Percentiles rank a stretch among this genome's conserved stretches.
phyloP scores from a whole-genome alignment of 2,888 invertebrate species.

The Gandaritis pyraliata region DNA sequence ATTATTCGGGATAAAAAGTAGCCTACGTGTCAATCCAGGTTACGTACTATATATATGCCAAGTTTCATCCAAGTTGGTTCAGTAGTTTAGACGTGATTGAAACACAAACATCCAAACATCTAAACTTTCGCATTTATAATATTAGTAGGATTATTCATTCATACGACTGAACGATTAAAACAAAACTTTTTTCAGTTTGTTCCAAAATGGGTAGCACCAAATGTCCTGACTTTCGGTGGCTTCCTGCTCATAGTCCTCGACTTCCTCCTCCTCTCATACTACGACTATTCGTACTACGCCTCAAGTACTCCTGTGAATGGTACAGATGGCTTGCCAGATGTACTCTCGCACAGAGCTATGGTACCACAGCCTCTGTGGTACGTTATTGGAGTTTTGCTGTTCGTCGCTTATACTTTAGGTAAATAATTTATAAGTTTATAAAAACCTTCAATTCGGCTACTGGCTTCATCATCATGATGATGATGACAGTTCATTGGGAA shows the following conservation, averaged over 20 bases:
- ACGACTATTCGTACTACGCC: slow-evolving; percentile 95
- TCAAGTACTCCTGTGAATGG: slow-evolving; percentile 81
- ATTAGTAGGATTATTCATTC: no score
- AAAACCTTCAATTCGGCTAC: no score
- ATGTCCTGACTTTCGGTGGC: slow-evolving; percentile 96
- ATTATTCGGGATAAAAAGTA: no score
- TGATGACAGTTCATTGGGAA: no score
- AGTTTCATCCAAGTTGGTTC: no score
- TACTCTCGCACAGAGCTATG: slow-evolving; percentile 60
- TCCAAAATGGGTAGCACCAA: slow-evolving; percentile 98
- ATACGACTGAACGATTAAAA: no score
- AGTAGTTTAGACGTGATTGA: no score
- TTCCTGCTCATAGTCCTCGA: slow-evolving; percentile 96
- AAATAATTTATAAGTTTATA: slow-evolving; percentile 53
- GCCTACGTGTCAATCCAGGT: no score
- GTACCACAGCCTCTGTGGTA: slow-evolving; percentile 95
- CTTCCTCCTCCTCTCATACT: slow-evolving; percentile 92
- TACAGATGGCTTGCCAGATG: slow-evolving; percentile 55
- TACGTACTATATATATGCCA: no score
- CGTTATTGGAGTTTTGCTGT: slow-evolving; percentile 93
- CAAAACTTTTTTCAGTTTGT: slow-evolving; percentile 90
- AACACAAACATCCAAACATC: no score
- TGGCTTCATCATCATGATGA: no score
- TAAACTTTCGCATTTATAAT: no score
- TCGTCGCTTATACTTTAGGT: slow-evolving; percentile 98